A percentile compares a stretch with the other conserved stretches of the same genome.
phyloP scores from a whole-genome alignment of 2,888 invertebrate genomes.

The Ariolimax columbianus region DNA sequence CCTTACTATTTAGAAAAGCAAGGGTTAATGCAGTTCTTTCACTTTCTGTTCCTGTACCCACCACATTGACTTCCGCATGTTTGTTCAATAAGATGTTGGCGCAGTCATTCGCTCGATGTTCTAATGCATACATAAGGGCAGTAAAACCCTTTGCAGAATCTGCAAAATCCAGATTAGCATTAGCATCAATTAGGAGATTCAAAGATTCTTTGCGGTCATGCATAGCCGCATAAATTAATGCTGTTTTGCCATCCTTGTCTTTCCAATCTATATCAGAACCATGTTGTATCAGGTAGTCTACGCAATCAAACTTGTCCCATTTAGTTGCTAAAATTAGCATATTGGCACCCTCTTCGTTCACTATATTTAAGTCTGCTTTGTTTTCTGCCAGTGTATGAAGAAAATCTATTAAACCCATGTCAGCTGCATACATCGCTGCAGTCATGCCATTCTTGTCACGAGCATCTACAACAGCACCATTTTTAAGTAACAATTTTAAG shows the following conservation, averaged over 20 bases:
- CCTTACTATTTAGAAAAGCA: slow-evolving; percentile 6
- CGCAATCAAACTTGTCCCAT: slow-evolving; percentile 31
- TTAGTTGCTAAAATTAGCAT: slow-evolving; percentile 13
- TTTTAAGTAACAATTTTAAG: neutral
- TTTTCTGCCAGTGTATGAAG: neutral
- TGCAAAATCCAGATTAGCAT: slow-evolving; percentile 8
- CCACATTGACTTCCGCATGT: neutral
- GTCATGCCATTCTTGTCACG: slow-evolving; percentile 12
- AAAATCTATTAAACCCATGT: neutral
- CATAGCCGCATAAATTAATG: slow-evolving; percentile 23
- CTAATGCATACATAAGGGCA: slow-evolving; percentile 32
- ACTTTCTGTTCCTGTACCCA: neutral
- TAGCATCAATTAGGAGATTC: neutral
- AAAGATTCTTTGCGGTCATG: neutral
- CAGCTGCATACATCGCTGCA: slow-evolving; percentile 29
- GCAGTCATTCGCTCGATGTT: neutral
- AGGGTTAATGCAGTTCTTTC: slow-evolving; percentile 22
- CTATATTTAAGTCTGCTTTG: neutral
- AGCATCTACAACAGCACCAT: slow-evolving; percentile 1
- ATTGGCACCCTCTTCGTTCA: neutral
- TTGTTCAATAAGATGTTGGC: slow-evolving; percentile 2
- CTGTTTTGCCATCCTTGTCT: slow-evolving; percentile 31
- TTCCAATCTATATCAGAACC: neutral
- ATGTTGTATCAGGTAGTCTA: neutral
- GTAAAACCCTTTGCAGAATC: slow-evolving; percentile 34